Evolutionary conservation across 2,113 vertebrate species (phyloP).

Genomic region (Periophthalmus modestus): DNA sequence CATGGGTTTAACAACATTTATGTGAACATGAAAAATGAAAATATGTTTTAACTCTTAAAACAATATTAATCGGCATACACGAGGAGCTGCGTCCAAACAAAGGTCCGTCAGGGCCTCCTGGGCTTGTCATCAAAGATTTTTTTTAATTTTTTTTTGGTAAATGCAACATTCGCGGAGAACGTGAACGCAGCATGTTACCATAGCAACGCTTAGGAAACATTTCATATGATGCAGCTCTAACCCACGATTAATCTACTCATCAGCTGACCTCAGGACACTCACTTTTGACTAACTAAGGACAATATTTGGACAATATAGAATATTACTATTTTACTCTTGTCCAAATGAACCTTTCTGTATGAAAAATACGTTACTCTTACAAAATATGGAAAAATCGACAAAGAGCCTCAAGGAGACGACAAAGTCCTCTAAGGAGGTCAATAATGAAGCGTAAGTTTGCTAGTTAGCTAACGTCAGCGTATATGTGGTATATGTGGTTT

Average conservation of each 20-base stretch:
- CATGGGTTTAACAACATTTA: background rate
- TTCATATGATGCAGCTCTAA: background rate
- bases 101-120: no score
- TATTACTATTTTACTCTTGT: background rate
- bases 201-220: slow-evolving; percentile 42
- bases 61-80: no score
- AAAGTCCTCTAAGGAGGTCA: slow-evolving; percentile 37
- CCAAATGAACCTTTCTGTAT: fast-evolving
- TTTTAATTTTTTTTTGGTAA: no score
- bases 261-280: background rate
- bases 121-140: background rate
- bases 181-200: slow-evolving; percentile 17
- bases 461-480: background rate
- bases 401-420: background rate
- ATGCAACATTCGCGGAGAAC: background rate
- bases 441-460: slow-evolving; percentile 20
- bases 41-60: no score
- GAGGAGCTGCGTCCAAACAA: no score
- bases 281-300: background rate
- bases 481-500: background rate
- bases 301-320: background rate
- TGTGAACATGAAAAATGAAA: background rate
- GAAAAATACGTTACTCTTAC: background rate
- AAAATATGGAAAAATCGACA: slow-evolving; percentile 38
- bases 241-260: background rate